Base-by-base conservation (phyloP, 2,113 vertebrate genomes). In the Tauraco erythrolophus region DNA sequence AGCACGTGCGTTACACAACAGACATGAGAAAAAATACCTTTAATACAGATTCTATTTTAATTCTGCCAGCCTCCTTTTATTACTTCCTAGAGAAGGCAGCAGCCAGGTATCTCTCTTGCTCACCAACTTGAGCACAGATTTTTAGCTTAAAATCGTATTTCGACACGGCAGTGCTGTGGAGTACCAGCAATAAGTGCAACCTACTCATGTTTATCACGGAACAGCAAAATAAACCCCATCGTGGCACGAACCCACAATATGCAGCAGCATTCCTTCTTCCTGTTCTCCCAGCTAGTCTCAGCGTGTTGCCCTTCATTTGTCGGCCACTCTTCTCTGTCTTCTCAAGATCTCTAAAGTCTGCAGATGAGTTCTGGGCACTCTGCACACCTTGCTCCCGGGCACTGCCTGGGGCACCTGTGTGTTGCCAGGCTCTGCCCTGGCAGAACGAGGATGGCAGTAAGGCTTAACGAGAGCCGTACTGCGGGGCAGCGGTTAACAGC, bases 231-330 rank as follows among this genome's bases (percentile, higher is more conserved):
- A 54, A 61, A 79, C 10, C 46, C 10, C 8, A 5, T 2, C 8
- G 7, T 1, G 19, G 64, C 70, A 33, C 0, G 4, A 33, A 41
- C 33, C 56, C 37, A 3, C 5, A 9, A 8, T 0, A 39, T 0
- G n/a, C 61, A 41, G 21, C 4, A 39, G 28, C 33, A 46, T 25
- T 43, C 48, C 7, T 31, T 41, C 33, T 21, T 11, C 65, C 65
- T 10, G 12, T 9, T 37, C 82, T 15, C n/a, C 31, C n/a, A 50
- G n/a, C 45, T 27, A 11, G 37, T 18, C 70, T 56, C 41, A 7
- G 84, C 43, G 3, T 1, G 10, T 6, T 17, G 28, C 48, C 81
- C 54, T 91, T 35, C 37, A 9, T 25, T 51, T 30, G 19, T 11
- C 66, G 24, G 30, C 35, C 27, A 9, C 41, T 35, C 84, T n/a